A percentile compares a stretch with the other conserved stretches of the same genome.
Conservation (phyloP, 1,140 invertebrate species). For the Parasteatoda tepidariorum region DNA sequence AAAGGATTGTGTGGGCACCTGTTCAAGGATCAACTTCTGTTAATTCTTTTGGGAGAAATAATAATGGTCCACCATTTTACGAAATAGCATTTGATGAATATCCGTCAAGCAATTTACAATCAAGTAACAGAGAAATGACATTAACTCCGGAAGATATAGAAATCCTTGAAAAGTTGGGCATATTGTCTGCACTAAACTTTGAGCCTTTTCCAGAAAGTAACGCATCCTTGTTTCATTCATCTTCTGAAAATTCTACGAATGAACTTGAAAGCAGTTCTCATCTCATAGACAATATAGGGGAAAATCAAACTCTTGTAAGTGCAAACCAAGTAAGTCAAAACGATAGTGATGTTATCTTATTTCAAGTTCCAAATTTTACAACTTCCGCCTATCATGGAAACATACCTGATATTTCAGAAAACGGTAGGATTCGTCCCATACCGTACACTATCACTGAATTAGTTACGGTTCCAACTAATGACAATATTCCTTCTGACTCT, state of each 20-base stretch:
- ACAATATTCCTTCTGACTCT: background rate
- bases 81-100: constrained; percentile 23
- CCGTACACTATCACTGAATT: background rate
- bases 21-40: background rate
- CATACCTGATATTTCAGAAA: constrained; percentile 6
- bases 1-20: background rate
- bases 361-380: constrained; percentile 38
- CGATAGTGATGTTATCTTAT: constrained; percentile 6
- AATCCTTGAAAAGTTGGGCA: constrained; percentile 41
- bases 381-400: constrained; percentile 25
- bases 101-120: background rate
- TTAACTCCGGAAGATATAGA: constrained; percentile 42
- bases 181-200: constrained; percentile 24
- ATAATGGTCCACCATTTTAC: constrained; percentile 1
- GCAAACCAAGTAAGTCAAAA: constrained; percentile 22
- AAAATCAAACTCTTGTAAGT: background rate
- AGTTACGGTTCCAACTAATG: background rate
- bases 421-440: background rate
- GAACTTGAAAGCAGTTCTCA: background rate
- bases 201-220: background rate
- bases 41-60: background rate
- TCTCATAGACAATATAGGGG: background rate
- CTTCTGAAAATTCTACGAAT: background rate
- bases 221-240: too few relatives aligned
- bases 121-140: background rate